These are phyloP conservation scores for Nebria salina DNA, from an alignment of 2,888 invertebrate genomes.

Conservation along the genomic window DNA sequence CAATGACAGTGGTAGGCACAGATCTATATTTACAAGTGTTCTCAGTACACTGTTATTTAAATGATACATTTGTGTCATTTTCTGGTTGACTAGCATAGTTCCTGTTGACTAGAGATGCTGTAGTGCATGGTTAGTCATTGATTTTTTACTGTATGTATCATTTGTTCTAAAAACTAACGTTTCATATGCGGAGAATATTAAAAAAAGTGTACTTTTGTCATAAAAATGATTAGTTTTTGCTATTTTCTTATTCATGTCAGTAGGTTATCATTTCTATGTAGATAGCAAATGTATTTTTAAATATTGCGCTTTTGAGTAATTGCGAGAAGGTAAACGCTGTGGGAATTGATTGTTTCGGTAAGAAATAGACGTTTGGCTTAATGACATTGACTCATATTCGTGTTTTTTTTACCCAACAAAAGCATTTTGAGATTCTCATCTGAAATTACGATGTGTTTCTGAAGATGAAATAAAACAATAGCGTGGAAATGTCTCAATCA, in stretches of 20 bases:
- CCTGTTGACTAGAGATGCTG: constrained; percentile 11
- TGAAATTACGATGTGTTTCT: not conserved
- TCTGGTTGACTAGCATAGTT: not conserved
- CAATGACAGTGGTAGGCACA: not conserved
- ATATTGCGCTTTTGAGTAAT: not conserved
- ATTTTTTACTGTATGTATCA: not conserved
- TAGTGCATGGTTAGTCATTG: not conserved
- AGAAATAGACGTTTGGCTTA: not conserved
- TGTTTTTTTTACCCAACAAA: not conserved
- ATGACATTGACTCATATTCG: not conserved
- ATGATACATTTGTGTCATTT: not conserved
- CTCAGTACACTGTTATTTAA: not conserved
- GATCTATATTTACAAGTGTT: not conserved
- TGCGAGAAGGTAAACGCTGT: not conserved
- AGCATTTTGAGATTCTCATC: not conserved
- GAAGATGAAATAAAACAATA: not conserved
- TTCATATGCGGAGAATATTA: not conserved
- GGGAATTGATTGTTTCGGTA: not conserved
- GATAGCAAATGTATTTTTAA: constrained; percentile 3
- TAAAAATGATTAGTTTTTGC: not conserved
- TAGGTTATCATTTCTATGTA: constrained; percentile 8
- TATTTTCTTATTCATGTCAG: not conserved
- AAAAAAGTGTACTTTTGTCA: not conserved
- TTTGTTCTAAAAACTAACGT: not conserved
- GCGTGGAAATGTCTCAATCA: not conserved